Evolutionary conservation across 2,797 vertebrate species (phyloP).

Genomic region (Acanthurus tractus): DNA sequence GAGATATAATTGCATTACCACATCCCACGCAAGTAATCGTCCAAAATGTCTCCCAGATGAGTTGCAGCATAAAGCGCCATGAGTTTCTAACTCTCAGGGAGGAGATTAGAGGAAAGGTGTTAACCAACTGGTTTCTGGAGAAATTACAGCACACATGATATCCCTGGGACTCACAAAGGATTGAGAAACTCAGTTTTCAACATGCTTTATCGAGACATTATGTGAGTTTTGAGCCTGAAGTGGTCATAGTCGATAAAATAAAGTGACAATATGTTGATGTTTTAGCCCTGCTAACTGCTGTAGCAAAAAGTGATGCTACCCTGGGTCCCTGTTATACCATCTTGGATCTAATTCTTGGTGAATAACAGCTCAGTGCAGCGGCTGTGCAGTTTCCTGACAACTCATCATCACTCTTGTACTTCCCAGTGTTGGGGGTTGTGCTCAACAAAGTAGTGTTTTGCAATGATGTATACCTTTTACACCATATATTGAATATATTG

Average conservation of each 20-base stretch:
- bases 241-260: neutral
- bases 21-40: conserved; percentile 61
- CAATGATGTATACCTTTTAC: too few species aligned
- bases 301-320: neutral
- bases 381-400: neutral
- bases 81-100: conserved; percentile 28
- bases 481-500: too few species aligned
- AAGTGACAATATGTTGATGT: neutral
- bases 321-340: conserved; percentile 1
- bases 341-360: neutral
- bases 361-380: neutral
- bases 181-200: conserved; percentile 19
- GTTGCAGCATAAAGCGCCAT: conserved; percentile 26
- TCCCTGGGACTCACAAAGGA: conserved; percentile 10
- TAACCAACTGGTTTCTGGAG: conserved; percentile 49
- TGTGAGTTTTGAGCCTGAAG: neutral
- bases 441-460: too few species aligned
- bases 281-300: neutral
- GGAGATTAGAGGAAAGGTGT: conserved; percentile 45
- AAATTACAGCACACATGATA: conserved; percentile 34
- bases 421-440: too few species aligned
- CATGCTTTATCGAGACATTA: neutral
- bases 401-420: neutral
- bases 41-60: conserved; percentile 59
- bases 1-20: conserved; percentile 59